Percentiles rank a stretch among this genome's conserved stretches.
Evolutionary conservation across 2,113 vertebrate genomes (phyloP).

Genomic region (Rhodinocichla rosea): DNA sequence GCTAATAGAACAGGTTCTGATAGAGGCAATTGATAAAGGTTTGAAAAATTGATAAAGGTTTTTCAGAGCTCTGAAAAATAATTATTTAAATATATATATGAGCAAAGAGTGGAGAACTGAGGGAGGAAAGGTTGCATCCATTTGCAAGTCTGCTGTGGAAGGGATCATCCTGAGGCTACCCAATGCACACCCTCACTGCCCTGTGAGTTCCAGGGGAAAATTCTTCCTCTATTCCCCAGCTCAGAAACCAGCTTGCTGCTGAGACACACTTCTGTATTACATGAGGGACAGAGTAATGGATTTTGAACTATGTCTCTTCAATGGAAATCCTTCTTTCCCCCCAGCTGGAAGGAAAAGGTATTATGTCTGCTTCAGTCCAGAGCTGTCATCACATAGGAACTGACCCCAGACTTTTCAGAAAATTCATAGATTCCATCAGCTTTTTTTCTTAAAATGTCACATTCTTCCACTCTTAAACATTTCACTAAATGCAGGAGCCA

Average conservation of each 20-base stretch:
- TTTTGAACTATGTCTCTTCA: neutral
- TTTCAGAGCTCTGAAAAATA: slow-evolving; percentile 3
- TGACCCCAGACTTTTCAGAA: slow-evolving; percentile 14
- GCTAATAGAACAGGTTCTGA: slow-evolving; percentile 31
- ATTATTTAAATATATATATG: slow-evolving; percentile 43
- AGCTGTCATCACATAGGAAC: neutral
- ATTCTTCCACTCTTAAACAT: slow-evolving; percentile 8
- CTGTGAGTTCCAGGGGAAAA: neutral
- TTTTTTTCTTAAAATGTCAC: slow-evolving; percentile 16
- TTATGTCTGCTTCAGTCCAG: neutral
- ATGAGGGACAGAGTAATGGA: neutral
- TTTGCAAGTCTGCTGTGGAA: neutral
- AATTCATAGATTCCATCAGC: neutral
- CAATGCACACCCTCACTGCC: neutral
- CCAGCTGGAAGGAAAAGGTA: neutral
- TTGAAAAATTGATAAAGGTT: slow-evolving; percentile 29
- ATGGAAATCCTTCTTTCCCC: neutral
- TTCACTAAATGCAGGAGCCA: neutral
- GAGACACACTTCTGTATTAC: neutral
- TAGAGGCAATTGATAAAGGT: neutral
- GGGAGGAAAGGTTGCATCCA: neutral
- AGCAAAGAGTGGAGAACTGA: neutral
- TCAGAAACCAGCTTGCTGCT: neutral
- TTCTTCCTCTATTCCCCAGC: neutral
- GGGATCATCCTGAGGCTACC: neutral